Base-by-base conservation (phyloP, 2,888 invertebrate genomes). In the Isoperla grammatica region DNA sequence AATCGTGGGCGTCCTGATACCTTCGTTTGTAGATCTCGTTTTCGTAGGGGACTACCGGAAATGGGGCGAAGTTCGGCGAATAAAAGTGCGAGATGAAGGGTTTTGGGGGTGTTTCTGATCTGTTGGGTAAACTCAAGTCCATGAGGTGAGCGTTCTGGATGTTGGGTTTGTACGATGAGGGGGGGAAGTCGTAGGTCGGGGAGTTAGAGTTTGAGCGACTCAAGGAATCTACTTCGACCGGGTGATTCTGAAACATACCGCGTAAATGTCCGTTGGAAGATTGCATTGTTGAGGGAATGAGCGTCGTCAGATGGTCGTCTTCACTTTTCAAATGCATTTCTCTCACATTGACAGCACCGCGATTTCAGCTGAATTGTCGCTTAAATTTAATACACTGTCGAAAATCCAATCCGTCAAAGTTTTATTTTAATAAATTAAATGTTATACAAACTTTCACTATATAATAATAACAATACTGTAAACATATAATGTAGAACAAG, bases 181-280 rank as follows among this genome's bases (percentile, higher is more conserved):
- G n/a, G 13, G 53, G 53, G 39, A 53, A 53, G 53, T 53, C 53
- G 53, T 53, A 53, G 19, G 53, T 39, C 8, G 53, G 53, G n/a
- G 53, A 53, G 19, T 17, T 45, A 3, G 29, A 29, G 45, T 29
- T 29, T 29, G 29, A 45, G 17, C 45, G 45, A 17, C 19, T 45
- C 17, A 17, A 19, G 5, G 17, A 6, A 17, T 17, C 9, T 3
- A 37, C 39, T 15, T 53, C 39, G 19, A 17, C 15, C 29, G 29
- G 29, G 8, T 29, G 29, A 29, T 29, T 29, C 29, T 4, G 29
- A 8, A 6, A 29, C 29, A 29, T 29, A 6, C 29, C 29, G 8
- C 29, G 29, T 29, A 29, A 29, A 29, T 45, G 45, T 45, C 11
- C 11, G 15, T 45, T 45, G 11, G 40, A 40, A 6, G 42, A 40